Percentiles rank a stretch among this genome's conserved stretches.
Conservation (phyloP, 2,797 vertebrate species). For the Molothrus ater region DNA sequence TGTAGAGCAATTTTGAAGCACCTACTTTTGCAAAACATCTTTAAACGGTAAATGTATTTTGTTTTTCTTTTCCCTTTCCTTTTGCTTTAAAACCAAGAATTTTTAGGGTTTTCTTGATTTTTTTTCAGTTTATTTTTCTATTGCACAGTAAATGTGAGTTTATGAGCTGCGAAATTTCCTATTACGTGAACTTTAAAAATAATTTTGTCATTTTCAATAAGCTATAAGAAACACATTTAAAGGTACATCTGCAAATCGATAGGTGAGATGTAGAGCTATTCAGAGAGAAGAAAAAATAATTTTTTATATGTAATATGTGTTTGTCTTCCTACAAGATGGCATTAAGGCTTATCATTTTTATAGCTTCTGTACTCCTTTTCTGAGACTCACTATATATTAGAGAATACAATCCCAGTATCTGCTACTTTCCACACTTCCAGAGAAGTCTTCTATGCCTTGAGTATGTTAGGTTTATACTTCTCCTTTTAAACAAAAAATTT, state of each 20-base stretch:
- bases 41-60: not conserved
- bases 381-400: not conserved
- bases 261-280: not conserved
- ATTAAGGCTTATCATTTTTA: not conserved
- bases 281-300: not conserved
- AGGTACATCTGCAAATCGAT: not conserved
- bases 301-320: not conserved
- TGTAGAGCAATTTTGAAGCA: not conserved
- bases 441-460: not conserved
- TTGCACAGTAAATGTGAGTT: not conserved
- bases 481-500: not conserved
- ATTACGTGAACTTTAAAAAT: not conserved
- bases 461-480: not conserved
- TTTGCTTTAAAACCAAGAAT: not conserved
- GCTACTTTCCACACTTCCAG: not conserved
- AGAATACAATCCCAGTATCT: not conserved
- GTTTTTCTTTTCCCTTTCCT: not conserved
- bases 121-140: not conserved
- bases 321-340: not conserved
- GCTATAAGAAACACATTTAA: not conserved
- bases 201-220: not conserved
- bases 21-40: not conserved
- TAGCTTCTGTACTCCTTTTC: not conserved
- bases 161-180: not conserved
- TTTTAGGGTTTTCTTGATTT: accelerated